Evolutionary conservation across 1,140 invertebrate species (phyloP).

Genomic region (Laupala kohalensis): DNA sequence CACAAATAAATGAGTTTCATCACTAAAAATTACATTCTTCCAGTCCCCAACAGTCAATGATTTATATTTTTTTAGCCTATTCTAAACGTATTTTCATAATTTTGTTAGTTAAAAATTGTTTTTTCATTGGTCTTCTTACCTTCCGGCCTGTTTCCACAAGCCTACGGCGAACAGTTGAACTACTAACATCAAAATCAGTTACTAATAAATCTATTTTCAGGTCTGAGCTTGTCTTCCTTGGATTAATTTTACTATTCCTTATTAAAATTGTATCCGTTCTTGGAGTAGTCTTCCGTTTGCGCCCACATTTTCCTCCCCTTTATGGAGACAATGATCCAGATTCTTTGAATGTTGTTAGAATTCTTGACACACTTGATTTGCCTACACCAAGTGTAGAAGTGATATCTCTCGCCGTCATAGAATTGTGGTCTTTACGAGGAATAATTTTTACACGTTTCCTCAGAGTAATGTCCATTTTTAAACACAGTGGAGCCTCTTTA

Average conservation of each 20-base stretch:
- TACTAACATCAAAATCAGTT: background rate
- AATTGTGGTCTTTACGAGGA: slow-evolving; percentile 1
- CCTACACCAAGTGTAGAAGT: slow-evolving; percentile 6
- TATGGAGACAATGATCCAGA: slow-evolving; percentile 5
- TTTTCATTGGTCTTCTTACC: slow-evolving; percentile 5
- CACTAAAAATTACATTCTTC: slow-evolving; percentile 7
- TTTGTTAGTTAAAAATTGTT: background rate
- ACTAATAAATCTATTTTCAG: background rate
- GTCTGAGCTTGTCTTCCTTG: background rate
- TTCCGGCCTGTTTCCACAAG: background rate
- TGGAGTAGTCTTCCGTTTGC: slow-evolving; percentile 4
- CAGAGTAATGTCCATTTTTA: background rate
- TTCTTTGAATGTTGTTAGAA: slow-evolving; percentile 3
- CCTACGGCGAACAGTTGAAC: background rate
- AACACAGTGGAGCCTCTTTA: too few species aligned
- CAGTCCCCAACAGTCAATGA: slow-evolving; percentile 1
- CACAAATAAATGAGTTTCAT: slow-evolving; percentile 6
- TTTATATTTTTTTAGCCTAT: background rate
- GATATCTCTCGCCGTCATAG: slow-evolving; percentile 6
- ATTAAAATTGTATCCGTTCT: slow-evolving; percentile 1
- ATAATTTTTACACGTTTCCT: slow-evolving; percentile 5
- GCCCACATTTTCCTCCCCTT: slow-evolving; percentile 3
- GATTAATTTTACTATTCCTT: slow-evolving; percentile 7
- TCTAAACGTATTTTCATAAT: background rate
- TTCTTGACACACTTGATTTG: slow-evolving; percentile 11